Base-by-base conservation (phyloP, 35 echinoderm and acorn worm species). In the Ophiothrix spiculata region DNA sequence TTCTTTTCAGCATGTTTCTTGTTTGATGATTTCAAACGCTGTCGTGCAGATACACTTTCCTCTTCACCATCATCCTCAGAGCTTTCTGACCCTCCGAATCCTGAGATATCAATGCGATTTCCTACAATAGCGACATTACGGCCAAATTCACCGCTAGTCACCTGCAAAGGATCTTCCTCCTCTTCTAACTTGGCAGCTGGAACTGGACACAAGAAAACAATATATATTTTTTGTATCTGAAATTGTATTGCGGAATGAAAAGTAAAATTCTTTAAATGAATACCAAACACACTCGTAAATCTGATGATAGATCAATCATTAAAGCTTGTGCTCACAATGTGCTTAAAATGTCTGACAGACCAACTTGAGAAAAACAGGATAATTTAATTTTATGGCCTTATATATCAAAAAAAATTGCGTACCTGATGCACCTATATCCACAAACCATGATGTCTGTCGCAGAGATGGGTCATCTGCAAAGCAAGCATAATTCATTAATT, bases 91-190 rank as follows among this genome's bases (percentile, higher is more conserved):
- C 69, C 81, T 35, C 56, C 39, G 16, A 49, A 79, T 36, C 34
- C 14, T 4, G 23, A 14, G 38, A 80, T 86, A 74, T 92, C 87
- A 39, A 97, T 97, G 12, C 94, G 77, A 37, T 97, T 97, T 16
- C 94, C 94, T 31, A 88, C 77, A 39, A 97, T 84, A 19, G 79
- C 38, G 17, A 91, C 90, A 85, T 97, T 89, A 17, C 79, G 73
- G n/a, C 86, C 83, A 86, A 90, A 90, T 35, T 46, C 75, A 38
- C 83, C 79, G 31, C 74, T 84, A 12, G 16, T 49, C 25, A 34
- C 25, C 38, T 31, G 31, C 10, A 81, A 28, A 40, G 35, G 64
- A 75, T 80, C 87, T 0, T 56, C 41, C 15, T 42, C 77, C 12
- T 35, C 17, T 36, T 87, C 86, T 87, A 77, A n/a, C 25, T 69